A percentile compares a stretch with the other conserved stretches of the same genome.
Evolutionary conservation across 2,797 vertebrate species (phyloP).

Genomic region (Clarias fuscus): DNA sequence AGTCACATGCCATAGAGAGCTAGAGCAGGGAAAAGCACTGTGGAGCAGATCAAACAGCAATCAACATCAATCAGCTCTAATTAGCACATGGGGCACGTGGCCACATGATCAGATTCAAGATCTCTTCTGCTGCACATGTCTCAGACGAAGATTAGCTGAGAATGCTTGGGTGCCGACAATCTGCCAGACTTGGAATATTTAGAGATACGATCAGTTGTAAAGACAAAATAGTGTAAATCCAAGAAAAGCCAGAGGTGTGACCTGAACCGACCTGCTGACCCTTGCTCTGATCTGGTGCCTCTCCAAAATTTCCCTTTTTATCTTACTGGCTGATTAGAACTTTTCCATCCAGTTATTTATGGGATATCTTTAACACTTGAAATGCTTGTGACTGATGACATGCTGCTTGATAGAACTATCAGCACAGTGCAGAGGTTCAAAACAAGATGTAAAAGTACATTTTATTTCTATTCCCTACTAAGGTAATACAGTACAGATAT

Average conservation of each 20-base stretch:
- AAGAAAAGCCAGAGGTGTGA: background rate
- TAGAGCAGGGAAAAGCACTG: slow-evolving; percentile 29
- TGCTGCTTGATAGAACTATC: background rate
- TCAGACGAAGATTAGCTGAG: background rate
- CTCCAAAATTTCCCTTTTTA: background rate
- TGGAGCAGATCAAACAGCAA: slow-evolving; percentile 38
- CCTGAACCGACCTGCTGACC: background rate
- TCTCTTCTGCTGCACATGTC: background rate
- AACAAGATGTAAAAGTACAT: background rate
- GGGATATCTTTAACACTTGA: background rate
- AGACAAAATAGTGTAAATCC: background rate
- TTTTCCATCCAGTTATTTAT: slow-evolving; percentile 1
- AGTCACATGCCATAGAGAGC: slow-evolving; percentile 26
- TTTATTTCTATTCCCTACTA: background rate
- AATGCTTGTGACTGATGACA: background rate
- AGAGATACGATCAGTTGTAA: background rate
- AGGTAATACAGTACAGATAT: background rate
- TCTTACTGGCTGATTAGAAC: background rate
- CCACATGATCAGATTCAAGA: slow-evolving; percentile 18
- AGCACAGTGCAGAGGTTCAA: background rate
- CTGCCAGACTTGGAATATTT: slow-evolving; percentile 15
- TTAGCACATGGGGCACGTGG: slow-evolving; percentile 35
- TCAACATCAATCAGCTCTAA: slow-evolving; percentile 24
- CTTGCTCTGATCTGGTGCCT: background rate
- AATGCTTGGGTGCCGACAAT: slow-evolving; percentile 2